Evolutionary conservation across 2,113 vertebrate genomes (phyloP), one percentile per base, ranked within the genome.

Genomic region (Hydrolagus affinis): DNA sequence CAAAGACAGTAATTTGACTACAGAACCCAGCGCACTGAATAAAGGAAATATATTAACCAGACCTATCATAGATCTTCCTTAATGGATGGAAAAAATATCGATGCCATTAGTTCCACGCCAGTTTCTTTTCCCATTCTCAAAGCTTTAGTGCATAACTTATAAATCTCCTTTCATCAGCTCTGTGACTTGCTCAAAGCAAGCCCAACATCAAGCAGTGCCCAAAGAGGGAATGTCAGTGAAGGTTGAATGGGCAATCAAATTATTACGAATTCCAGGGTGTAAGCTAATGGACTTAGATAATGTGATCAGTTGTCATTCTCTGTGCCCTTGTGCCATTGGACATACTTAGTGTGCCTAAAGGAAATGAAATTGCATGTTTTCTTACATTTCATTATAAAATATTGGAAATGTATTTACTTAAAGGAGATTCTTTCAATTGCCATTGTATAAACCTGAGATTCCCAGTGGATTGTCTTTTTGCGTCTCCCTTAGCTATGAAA

Each of bases 141-240:
- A 88, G 86, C 86, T 91, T 90, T 90, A 92, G 86, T 88, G 80
- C 88, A 86, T 89, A 89, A 87, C 89, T 91, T 91, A 90, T 74
- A 89, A 88, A 91, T 90, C 88, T 90, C 28, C 91, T 89, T 87
- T 90, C 89, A 89, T 91, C 88, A 91, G 85, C 71, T 85, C 11
- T 90, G 88, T 91, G 88, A 90, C 87, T 91, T 91, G 90, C 90
- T 87, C 85, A 88, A 90, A 91, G 87, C 72, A 89, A 88, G 86
- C 86, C 87, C 90, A 89, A 87, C 78, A 86, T 87, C 85, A 88
- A 85, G 87, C 70, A 88, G 87, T 87, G 75, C 70, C 87, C 85
- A 86, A 88, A 89, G 89, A 91, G 75, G 68, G 88, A 90, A 93
- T 91, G 87, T 91, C 91, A 90, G 3, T 87, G 87, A 89, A 94